Conservation (phyloP, 1,140 invertebrate species). For the Aradophagus sp. region DNA sequence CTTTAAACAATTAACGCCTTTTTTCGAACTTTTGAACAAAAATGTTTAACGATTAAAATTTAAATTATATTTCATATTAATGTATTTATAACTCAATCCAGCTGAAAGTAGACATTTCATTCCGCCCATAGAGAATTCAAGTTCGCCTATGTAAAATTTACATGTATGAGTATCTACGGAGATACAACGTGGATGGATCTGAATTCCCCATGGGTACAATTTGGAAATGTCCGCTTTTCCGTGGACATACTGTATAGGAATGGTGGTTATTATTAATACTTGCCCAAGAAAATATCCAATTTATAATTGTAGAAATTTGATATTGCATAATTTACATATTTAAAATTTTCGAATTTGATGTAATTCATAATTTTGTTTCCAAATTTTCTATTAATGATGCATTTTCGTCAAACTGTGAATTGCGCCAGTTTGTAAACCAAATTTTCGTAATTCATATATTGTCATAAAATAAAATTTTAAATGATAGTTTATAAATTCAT, state of each 20-base stretch:
- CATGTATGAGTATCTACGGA: slow-evolving; percentile 29
- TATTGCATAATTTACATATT: slow-evolving; percentile 3
- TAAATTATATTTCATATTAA: no score
- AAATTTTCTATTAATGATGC: no score
- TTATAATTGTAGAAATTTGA: slow-evolving; percentile 23
- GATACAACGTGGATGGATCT: slow-evolving; percentile 33
- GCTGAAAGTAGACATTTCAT: slow-evolving; percentile 35
- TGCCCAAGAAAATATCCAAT: slow-evolving; percentile 19
- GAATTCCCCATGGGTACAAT: slow-evolving; percentile 42
- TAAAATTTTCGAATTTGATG: no score
- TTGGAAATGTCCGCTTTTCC: slow-evolving; percentile 42
- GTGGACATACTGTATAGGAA: slow-evolving; percentile 6
- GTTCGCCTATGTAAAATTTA: slow-evolving; percentile 35
- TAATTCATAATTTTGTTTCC: no score
- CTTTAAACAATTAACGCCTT: no score
- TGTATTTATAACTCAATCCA: slow-evolving; percentile 26
- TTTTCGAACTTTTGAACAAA: no score
- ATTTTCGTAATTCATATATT: no score
- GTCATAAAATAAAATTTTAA: no score
- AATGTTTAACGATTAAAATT: no score
- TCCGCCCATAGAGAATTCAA: slow-evolving; percentile 23
- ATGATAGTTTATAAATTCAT: no score
- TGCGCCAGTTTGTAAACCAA: no score
- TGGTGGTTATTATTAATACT: slow-evolving; percentile 39
- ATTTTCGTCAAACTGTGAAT: no score